Base-by-base conservation (phyloP, 2,113 vertebrate genomes). In the Ammodytes dubius region DNA sequence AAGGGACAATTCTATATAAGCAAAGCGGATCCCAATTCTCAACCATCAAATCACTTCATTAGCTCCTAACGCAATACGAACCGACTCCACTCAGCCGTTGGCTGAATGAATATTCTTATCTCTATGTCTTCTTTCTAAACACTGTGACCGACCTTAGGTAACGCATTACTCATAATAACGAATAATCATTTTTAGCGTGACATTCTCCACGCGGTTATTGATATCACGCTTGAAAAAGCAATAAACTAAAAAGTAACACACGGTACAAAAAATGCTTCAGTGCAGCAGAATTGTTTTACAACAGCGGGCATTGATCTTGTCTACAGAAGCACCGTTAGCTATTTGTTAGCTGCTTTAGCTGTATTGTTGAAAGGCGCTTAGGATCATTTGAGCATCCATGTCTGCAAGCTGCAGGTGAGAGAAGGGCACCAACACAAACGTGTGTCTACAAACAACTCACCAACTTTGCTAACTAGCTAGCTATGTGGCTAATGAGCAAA, bases 401-500 rank as follows among this genome's bases (percentile, higher is more conserved):
- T 0, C 39, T 58, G 0, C 0, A 17, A 12, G 6, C 1, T n/a
- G 7, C 67, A 63, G 54, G 42, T 37, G 58, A 47, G 9, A 57
- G 4, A 14, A 10, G 15, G 2, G 59, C 12, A 42, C 45, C 60
- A 78, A 64, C 67, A 70, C 4, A 42, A 40, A 27, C 40, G 42
- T 46, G 15, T 43, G 59, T 43, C 27, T 27, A 27, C 76, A 68
- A 0, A 70, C 54, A 66, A 69, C 47, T 59, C 58, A 54, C 0
- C 7, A 37, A 52, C 39, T 66, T 35, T 10, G 87, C 83, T 88
- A 87, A 19, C 59, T 45, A 68, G 61, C 73, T 74, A 68, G 46
- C 45, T 60, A 70, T 19, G 19, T 47, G 60, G 40, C 68, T 2
- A 57, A 54, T 58, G 56, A 57, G 50, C 57, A 66, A 72, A 81